phyloP scores from a whole-genome alignment of 2,888 invertebrate species.

The Capitulum mitella region DNA sequence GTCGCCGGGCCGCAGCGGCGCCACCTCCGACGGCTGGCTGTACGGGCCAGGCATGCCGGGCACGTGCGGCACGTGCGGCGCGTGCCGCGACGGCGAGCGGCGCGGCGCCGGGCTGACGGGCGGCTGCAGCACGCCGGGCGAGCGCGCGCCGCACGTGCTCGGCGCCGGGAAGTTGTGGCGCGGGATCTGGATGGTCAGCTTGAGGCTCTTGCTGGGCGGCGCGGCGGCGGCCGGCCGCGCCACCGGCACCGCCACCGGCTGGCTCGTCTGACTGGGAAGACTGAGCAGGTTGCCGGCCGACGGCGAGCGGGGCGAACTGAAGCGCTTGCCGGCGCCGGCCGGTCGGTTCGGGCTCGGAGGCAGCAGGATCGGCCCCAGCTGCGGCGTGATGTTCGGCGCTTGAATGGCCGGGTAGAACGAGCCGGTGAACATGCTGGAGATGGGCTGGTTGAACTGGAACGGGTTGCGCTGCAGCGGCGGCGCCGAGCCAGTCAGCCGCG shows the following conservation, averaged over 20 bases:
- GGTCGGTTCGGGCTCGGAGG: not conserved
- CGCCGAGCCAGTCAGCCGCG: not conserved
- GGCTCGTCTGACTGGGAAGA: not conserved
- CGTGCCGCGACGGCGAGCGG: not conserved
- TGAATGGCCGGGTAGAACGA: conserved; percentile 16
- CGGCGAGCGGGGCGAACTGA: conserved; percentile 6
- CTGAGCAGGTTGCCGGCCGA: not conserved
- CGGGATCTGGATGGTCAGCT: conserved; percentile 14
- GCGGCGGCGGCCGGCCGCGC: not conserved
- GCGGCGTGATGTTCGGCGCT: conserved; percentile 16
- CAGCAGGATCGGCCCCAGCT: conserved; percentile 18
- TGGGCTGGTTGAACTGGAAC: conserved; percentile 5
- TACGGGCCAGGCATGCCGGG: conserved; percentile 28
- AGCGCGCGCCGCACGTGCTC: not conserved
- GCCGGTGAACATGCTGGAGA: conserved; percentile 14
- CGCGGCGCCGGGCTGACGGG: not conserved
- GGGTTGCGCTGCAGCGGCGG: conserved; percentile 22
- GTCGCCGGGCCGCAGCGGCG: not conserved
- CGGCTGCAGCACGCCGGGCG: not conserved
- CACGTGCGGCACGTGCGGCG: conserved; percentile 14
- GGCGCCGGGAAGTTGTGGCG: not conserved
- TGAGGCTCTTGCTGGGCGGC: not conserved
- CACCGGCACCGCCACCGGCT: not conserved
- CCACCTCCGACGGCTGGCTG: conserved; percentile 26
- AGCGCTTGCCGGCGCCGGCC: not conserved